These are phyloP conservation scores for Lordiphosa mommai DNA, from an alignment of 1,140 invertebrate species.

Conservation along the genomic window DNA sequence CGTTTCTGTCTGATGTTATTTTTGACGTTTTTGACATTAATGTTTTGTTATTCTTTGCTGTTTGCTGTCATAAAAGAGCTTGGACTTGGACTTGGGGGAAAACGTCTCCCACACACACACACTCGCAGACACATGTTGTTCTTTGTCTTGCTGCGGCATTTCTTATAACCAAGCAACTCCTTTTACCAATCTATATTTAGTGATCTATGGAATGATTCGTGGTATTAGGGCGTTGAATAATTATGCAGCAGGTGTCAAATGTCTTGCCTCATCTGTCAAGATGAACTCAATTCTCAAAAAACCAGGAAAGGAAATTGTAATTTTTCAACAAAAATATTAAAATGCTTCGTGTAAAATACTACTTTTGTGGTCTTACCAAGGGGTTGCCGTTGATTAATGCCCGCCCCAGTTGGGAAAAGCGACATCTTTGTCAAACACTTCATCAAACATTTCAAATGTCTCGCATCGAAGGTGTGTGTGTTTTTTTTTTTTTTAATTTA, in stretches of 20 bases:
- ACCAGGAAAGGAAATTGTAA: constrained; percentile 42
- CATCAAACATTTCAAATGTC: constrained; percentile 63
- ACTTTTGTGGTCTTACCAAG: constrained; percentile 68
- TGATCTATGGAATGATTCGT: constrained; percentile 29
- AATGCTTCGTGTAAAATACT: constrained; percentile 58
- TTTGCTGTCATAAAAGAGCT: constrained; percentile 60
- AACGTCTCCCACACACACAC: constrained; percentile 16
- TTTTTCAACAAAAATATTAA: constrained; percentile 69
- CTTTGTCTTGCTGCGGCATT: constrained; percentile 17
- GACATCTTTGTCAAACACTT: constrained; percentile 75
- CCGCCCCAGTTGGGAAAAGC: constrained; percentile 34
- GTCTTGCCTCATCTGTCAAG: constrained; percentile 47
- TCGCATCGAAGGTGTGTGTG: constrained; percentile 31
- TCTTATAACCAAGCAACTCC: constrained; percentile 50
- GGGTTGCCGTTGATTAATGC: constrained; percentile 53
- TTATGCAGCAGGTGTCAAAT: constrained; percentile 73
- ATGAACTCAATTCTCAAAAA: constrained; percentile 6
- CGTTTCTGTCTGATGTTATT: constrained; percentile 30
- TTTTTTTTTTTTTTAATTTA: constrained; percentile 24
- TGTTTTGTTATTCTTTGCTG: constrained; percentile 67
- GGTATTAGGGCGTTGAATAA: constrained; percentile 68
- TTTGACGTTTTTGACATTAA: constrained; percentile 74
- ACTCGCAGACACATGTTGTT: constrained; percentile 46
- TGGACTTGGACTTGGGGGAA: constrained; percentile 8
- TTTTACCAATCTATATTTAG: constrained; percentile 59